Evolutionary conservation across 2,113 vertebrate species (phyloP), one percentile per base, ranked within the genome.

Genomic region (Hepsetus odoe): DNA sequence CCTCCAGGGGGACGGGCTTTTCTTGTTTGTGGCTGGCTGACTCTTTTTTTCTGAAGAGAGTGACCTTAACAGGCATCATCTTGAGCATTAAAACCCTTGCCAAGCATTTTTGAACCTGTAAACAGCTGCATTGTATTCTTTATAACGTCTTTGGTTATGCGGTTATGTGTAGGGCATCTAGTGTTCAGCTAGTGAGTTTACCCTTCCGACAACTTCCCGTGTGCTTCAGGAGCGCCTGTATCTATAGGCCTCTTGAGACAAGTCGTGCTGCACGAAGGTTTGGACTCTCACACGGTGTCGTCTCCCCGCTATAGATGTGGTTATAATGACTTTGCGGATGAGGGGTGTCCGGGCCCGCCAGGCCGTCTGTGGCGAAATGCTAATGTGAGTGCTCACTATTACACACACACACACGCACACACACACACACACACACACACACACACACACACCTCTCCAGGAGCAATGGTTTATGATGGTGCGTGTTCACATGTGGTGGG

Each of bases 371-470:
- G 33, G 76, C 40, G 18, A 74, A 79, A 82, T 79, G 76, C 38
- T 82, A 79, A 82, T 82, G n/a, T 46, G 65, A 70, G 28, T 53
- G 61, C 24, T 66, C 18, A 12, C 49, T 51, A 51, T n/a, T 20
- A 20, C 46, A n/a, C 32, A n/a, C n/a, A n/a, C n/a, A n/a, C n/a
- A n/a, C n/a, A n/a, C n/a, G n/a, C n/a, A n/a, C n/a, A n/a, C n/a
- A n/a, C n/a, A n/a, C n/a, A n/a, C n/a, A n/a, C n/a, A n/a, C n/a
- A n/a, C n/a, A n/a, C n/a, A n/a, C n/a, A n/a, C n/a, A n/a, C n/a
- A n/a, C n/a, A n/a, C n/a, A n/a, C n/a, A n/a, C n/a, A n/a, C n/a
- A n/a, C n/a, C n/a, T n/a, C n/a, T n/a, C n/a, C n/a, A n/a, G n/a
- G n/a, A n/a, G n/a, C n/a, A n/a, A n/a, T n/a, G n/a, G 56, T 26